Evolutionary conservation across 2,113 vertebrate genomes (phyloP).

Genomic region (Sapayoa aenigma): DNA sequence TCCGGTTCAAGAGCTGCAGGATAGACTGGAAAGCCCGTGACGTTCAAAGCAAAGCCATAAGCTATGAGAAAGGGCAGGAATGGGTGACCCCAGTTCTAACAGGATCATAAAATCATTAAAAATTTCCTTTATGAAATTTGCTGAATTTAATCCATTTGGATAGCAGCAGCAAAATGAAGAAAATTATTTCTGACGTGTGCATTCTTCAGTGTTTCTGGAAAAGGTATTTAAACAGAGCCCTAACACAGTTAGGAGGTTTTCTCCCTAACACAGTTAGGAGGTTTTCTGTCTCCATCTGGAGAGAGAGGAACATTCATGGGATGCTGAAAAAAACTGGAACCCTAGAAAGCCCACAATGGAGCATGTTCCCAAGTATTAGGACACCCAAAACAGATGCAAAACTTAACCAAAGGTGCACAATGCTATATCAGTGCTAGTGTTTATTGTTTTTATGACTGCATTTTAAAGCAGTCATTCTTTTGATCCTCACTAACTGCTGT

Average conservation of each 20-base stretch:
- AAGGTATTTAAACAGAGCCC: not conserved
- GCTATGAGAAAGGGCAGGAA: not conserved
- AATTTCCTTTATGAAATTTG: not conserved
- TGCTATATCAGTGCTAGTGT: not conserved
- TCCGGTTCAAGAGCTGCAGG: not conserved
- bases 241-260: not conserved
- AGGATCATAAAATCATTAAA: not conserved
- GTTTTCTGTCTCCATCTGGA: not conserved
- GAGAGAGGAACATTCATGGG: not conserved
- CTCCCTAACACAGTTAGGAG: not conserved
- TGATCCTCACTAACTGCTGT: slow-evolving; percentile 10
- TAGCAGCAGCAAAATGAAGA: not conserved
- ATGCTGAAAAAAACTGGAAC: not conserved
- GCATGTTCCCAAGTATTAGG: not conserved
- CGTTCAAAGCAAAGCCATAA: not conserved
- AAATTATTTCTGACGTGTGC: not conserved
- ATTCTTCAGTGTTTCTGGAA: not conserved
- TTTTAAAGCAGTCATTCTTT: slow-evolving; percentile 26
- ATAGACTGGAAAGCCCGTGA: not conserved
- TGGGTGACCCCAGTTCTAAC: not conserved
- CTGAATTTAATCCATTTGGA: not conserved
- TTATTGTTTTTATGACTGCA: slow-evolving; percentile 9
- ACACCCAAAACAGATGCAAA: not conserved
- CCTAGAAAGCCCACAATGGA: not conserved
- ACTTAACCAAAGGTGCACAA: not conserved